Conservation (phyloP, 2,113 vertebrate genomes). For the Corvus cornix region DNA sequence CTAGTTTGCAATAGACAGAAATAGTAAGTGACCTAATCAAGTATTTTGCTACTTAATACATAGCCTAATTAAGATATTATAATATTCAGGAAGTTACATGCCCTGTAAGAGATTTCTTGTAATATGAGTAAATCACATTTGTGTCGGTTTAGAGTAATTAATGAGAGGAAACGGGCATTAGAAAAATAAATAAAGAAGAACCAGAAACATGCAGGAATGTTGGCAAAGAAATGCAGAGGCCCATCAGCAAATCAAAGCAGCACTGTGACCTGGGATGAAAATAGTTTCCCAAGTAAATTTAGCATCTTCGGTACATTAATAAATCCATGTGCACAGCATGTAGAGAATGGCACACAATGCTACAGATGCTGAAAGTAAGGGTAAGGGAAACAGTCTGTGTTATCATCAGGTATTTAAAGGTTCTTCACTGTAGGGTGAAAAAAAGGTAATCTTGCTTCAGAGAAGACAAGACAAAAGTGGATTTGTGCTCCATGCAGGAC, state of each 20-base stretch:
- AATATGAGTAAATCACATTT: slow-evolving; percentile 16
- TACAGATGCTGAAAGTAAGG: neutral
- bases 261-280: slow-evolving; percentile 6
- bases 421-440: neutral
- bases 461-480: neutral
- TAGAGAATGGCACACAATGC: neutral
- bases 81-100: slow-evolving; percentile 8
- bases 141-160: slow-evolving; percentile 19
- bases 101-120: neutral
- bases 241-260: slow-evolving; percentile 10
- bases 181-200: slow-evolving; percentile 49
- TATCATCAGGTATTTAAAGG: neutral
- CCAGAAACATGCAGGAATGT: slow-evolving; percentile 11
- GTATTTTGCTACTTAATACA: slow-evolving; percentile 18
- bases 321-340: neutral
- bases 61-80: neutral
- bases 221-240: slow-evolving; percentile 23
- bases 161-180: slow-evolving; percentile 12
- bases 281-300: slow-evolving; percentile 36
- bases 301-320: neutral
- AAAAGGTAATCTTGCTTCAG: neutral
- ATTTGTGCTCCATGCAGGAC: neutral
- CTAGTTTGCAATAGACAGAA: neutral
- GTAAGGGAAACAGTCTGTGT: neutral
- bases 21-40: slow-evolving; percentile 26